Conservation (phyloP, 2,888 invertebrate genomes). For the Oligia fasciuncula region DNA sequence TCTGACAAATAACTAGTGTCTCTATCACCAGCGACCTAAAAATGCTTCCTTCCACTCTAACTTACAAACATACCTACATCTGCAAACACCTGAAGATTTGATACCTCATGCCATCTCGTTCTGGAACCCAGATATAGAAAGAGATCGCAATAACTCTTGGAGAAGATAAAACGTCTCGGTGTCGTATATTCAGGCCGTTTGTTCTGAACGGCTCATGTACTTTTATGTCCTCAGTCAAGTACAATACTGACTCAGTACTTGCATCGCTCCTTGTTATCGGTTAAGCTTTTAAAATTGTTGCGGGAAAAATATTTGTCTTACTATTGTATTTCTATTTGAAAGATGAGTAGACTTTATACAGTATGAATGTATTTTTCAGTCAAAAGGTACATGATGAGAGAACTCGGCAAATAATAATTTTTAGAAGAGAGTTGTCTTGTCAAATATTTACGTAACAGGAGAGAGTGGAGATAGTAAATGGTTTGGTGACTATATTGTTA, state of each 20-base stretch:
- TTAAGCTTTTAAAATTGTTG: constrained; percentile 59
- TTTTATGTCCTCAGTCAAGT: constrained; percentile 68
- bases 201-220: constrained; percentile 68
- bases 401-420: background rate
- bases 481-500: background rate
- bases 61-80: constrained; percentile 52
- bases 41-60: constrained; percentile 56
- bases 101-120: constrained; percentile 50
- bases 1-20: constrained; percentile 47
- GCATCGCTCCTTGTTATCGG: constrained; percentile 59
- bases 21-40: constrained; percentile 58
- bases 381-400: background rate
- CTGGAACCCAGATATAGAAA: constrained; percentile 51
- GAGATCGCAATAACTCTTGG: constrained; percentile 60
- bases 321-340: constrained; percentile 37
- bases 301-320: constrained; percentile 40
- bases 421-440: background rate
- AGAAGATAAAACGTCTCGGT: constrained; percentile 64
- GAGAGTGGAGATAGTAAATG: background rate
- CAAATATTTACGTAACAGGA: background rate
- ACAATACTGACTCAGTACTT: constrained; percentile 59
- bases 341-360: constrained; percentile 17
- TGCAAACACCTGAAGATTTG: constrained; percentile 62
- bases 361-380: background rate
- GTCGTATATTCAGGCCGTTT: constrained; percentile 67